Evolutionary conservation across 2,797 vertebrate species (phyloP).

Genomic region (Channallabes apus): DNA sequence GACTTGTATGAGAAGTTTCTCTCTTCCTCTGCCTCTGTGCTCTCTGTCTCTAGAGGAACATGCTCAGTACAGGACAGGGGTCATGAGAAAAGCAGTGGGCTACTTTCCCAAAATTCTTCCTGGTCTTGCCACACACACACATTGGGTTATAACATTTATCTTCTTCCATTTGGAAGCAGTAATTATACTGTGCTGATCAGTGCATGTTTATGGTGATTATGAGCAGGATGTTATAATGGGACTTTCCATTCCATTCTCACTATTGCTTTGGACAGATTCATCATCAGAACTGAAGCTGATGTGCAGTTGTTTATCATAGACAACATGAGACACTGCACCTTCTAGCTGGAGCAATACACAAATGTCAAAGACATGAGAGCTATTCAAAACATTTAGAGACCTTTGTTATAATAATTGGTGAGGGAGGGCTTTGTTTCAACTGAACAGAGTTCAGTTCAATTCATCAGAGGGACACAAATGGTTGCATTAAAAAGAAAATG

Average conservation of each 20-base stretch:
- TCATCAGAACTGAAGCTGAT: not conserved
- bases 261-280: constrained; percentile 40
- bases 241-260: not conserved
- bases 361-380: constrained; percentile 44
- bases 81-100: constrained; percentile 86
- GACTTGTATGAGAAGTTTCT: constrained; percentile 43
- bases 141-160: constrained; percentile 21
- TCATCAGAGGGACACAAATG: not conserved
- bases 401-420: not conserved
- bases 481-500: not conserved
- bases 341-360: constrained; percentile 34
- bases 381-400: not conserved
- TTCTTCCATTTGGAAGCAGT: constrained; percentile 49
- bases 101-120: constrained; percentile 82
- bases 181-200: not conserved
- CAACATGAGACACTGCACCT: constrained; percentile 29
- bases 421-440: not conserved
- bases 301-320: not conserved
- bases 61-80: constrained; percentile 70
- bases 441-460: no score
- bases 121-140: constrained; percentile 60
- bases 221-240: constrained; percentile 12
- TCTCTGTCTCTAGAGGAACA: constrained; percentile 56
- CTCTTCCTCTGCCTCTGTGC: constrained; percentile 39
- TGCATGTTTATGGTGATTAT: constrained; percentile 4